Conservation (phyloP, 2,797 vertebrate genomes). For the Parambassis ranga region DNA sequence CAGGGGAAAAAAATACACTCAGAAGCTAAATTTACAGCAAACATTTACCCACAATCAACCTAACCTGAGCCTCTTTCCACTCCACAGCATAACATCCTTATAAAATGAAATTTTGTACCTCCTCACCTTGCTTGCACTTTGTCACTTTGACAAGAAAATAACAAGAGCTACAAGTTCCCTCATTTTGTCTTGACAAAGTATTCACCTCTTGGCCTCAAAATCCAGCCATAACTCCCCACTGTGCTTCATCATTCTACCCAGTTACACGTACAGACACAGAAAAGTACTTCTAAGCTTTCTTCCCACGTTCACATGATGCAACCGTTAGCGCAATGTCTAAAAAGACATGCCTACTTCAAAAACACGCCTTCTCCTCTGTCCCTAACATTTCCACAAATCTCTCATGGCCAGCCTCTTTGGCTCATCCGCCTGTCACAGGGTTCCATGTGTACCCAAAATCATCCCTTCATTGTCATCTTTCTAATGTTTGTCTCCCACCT, state of each 20-base stretch:
- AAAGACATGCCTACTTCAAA: conserved; percentile 34
- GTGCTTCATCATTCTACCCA: conserved; percentile 23
- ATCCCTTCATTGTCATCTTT: conserved; percentile 46
- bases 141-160: conserved; percentile 19
- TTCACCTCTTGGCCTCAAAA: conserved; percentile 28
- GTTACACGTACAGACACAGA: conserved; percentile 10
- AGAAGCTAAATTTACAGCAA: conserved; percentile 14
- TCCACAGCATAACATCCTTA: conserved; percentile 6
- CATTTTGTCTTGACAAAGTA: conserved; percentile 8
- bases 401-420: conserved; percentile 9
- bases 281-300: conserved; percentile 35
- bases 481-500: conserved; percentile 29
- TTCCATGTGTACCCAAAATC: conserved; percentile 23
- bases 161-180: conserved; percentile 8
- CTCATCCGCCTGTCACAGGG: conserved; percentile 10
- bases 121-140: conserved; percentile 18
- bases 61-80: not conserved
- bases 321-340: conserved; percentile 52
- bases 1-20: conserved; percentile 24
- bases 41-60: conserved; percentile 13
- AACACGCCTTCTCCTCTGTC: conserved; percentile 15
- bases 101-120: conserved; percentile 25
- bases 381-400: conserved; percentile 35
- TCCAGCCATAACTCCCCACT: conserved; percentile 6
- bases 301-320: conserved; percentile 46